Percentiles rank a stretch among this genome's conserved stretches.
Conservation (phyloP, 2,113 vertebrate species). For the Pteruthius melanotis region DNA sequence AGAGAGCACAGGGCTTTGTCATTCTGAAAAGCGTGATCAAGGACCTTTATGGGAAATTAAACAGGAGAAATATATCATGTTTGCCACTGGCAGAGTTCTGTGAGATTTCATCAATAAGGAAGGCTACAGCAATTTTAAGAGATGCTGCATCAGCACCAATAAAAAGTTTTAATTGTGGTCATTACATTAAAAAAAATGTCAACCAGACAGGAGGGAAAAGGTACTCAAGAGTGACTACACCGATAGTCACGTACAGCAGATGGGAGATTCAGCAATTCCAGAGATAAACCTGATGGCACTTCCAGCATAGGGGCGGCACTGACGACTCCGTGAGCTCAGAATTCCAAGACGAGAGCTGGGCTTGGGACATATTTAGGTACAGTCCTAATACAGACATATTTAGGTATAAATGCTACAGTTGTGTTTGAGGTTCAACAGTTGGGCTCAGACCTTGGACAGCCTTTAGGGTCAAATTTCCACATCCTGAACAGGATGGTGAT, state of each 20-base stretch:
- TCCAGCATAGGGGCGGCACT: fast-evolving
- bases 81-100: not conserved
- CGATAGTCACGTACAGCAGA: not conserved
- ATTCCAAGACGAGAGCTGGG: fast-evolving
- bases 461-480: not conserved
- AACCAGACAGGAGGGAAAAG: not conserved
- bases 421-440: not conserved
- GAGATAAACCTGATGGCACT: fast-evolving
- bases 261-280: not conserved
- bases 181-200: not conserved
- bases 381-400: too few species aligned
- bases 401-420: not conserved
- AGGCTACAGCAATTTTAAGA: not conserved
- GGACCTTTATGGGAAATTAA: not conserved
- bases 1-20: not conserved
- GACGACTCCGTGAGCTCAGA: not conserved
- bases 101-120: not conserved
- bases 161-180: not conserved
- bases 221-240: not conserved
- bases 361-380: fast-evolving
- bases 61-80: not conserved
- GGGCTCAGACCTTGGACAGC: not conserved
- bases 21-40: not conserved
- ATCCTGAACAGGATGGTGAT: fast-evolving
- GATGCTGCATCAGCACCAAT: not conserved